Evolutionary conservation across 2,888 invertebrate species (phyloP), one percentile per base, ranked within the genome.

Genomic region (Rotaria magnacalcarata): DNA sequence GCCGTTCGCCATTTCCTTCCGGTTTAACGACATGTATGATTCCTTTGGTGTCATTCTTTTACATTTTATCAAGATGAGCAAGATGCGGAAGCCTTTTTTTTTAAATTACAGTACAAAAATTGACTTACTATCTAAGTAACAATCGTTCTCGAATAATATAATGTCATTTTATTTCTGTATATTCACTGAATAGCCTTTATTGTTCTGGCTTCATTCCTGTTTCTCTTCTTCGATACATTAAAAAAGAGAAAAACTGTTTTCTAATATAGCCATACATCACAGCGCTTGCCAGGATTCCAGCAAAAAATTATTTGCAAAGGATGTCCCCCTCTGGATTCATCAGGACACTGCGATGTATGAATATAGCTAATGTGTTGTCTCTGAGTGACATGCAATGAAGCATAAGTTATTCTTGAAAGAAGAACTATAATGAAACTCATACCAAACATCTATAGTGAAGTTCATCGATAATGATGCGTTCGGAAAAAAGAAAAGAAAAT

Each of bases 401-500:
- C 56, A 56, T 56, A 56, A 24, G 24, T 56, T 56, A 8, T 56
- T 56, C 8, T 56, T 56, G 21, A 56, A 67, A 52, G 41, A 67
- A 34, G 34, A 41, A 67, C 34, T 67, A 16, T 7, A 34, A 67
- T 67, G 34, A 19, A 67, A 67, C 34, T 67, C 14, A 16, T 67
- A 34, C 34, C 34, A 67, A 67, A 67, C 14, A 67, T 67, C 67
- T 34, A 34, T 34, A 67, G 67, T 67, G 34, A 67, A 67, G 67
- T 67, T 67, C 67, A 67, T 67, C 67, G 34, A 67, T 67, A 67
- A 41, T 67, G 34, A 67, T 67, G 67, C 34, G 34, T 67, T 67
- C 67, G 7, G 67, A 34, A 67, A 27, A 67, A 50, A 50, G 14
- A 50, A 27, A 34, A 67, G 67, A 67, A 27, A 27, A 67, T 19